Evolutionary conservation across 2,797 vertebrate genomes (phyloP), one percentile per base, ranked within the genome.

Genomic region (Lophius americanus): DNA sequence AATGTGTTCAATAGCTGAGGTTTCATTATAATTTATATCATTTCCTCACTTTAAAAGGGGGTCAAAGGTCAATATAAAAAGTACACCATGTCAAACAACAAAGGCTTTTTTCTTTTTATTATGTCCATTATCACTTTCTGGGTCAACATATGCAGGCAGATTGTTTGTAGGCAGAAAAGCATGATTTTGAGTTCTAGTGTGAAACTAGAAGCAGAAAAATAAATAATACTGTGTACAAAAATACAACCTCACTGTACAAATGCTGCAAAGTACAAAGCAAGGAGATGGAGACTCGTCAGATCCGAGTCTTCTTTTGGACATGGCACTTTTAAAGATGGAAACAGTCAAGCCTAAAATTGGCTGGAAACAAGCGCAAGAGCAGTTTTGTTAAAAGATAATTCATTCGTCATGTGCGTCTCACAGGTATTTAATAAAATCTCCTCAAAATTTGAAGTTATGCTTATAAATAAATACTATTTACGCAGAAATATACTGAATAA

Each of bases 241-340:
- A 90, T 90, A 92, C 90, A 76, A 86, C 75, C 70, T 87, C 83
- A 89, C 85, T 80, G 82, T 90, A 88, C 83, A 85, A 89, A 89
- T 11, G 86, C 75, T 72, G 75, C 79, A 82, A 57, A 62, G 35
- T 73, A 87, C 74, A 76, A 83, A 86, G 70, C 82, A 68, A 76
- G 84, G 76, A 78, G 68, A 58, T 6, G 60, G 64, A 77, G 76
- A 78, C 68, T 55, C 44, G 12, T 38, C 47, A 11, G 70, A 70
- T 48, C 35, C 63, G 53, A 4, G 72, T 50, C 78, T 83, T 79
- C 57, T 39, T 75, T 7, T 43, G 57, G 53, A 5, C 38, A 57
- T 81, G 86, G 84, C 80, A 83, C 81, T 88, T 90, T 63, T 50
- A 73, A 72, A 83, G 63, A 75, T 72, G 32, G 54, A 78, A 85